These are phyloP conservation scores for Tetranychus piercei DNA, from an alignment of 2,888 invertebrate species.

Conservation along the genomic window DNA sequence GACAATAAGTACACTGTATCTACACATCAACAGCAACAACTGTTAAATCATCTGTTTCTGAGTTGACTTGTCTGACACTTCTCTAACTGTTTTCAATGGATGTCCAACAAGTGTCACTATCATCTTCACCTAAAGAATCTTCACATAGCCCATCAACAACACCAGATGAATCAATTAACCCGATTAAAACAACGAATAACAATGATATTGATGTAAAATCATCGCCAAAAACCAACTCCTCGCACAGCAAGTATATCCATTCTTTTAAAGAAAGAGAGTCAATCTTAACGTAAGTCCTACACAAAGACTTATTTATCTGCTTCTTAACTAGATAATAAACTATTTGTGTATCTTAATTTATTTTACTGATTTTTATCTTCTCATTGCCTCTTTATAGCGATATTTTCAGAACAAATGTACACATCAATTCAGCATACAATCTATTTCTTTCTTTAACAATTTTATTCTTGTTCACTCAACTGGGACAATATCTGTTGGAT, in stretches of 20 bases:
- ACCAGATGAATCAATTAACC: too few relatives aligned
- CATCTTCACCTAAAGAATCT: too few relatives aligned
- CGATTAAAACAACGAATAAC: too few relatives aligned
- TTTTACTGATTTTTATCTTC: neutral
- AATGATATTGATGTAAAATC: too few relatives aligned
- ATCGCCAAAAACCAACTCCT: neutral
- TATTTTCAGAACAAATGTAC: neutral
- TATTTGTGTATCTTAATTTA: neutral
- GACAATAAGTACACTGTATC: too few relatives aligned
- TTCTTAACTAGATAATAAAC: neutral
- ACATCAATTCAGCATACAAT: constrained; percentile 9
- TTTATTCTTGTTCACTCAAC: neutral
- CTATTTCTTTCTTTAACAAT: neutral
- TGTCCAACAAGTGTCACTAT: too few relatives aligned
- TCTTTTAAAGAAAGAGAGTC: neutral
- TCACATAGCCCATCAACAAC: too few relatives aligned
- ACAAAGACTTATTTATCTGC: neutral
- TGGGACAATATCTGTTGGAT: neutral
- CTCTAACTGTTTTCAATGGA: too few relatives aligned
- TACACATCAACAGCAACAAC: too few relatives aligned
- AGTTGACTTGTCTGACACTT: too few relatives aligned
- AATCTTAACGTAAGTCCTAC: neutral
- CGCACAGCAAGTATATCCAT: neutral
- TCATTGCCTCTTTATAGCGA: neutral
- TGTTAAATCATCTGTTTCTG: too few relatives aligned